Percentiles rank a stretch among this genome's conserved stretches.
phyloP scores from a whole-genome alignment of 2,797 vertebrate species.

The Melopsittacus undulatus region DNA sequence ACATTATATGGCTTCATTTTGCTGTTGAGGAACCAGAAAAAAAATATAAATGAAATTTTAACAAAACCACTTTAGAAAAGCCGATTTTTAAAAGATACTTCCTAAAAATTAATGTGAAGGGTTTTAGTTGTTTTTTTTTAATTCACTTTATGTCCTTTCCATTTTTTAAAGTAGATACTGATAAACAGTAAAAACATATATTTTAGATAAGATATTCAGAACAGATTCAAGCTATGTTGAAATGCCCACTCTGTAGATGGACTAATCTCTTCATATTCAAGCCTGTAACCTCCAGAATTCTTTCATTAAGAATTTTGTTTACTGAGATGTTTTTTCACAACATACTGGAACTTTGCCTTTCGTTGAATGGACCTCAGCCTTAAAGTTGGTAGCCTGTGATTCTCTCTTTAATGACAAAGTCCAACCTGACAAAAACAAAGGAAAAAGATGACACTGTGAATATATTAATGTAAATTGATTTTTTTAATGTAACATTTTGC shows the following conservation, averaged over 20 bases:
- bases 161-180: not conserved
- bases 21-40: not conserved
- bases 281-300: not conserved
- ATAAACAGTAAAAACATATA: not conserved
- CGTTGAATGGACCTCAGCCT: not conserved
- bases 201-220: not conserved
- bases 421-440: constrained; percentile 2
- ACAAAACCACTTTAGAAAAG: not conserved
- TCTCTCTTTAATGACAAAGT: not conserved
- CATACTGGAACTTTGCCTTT: not conserved
- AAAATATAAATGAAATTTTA: not conserved
- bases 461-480: not conserved
- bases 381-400: not conserved
- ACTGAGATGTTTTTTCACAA: not conserved
- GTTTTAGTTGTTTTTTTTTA: not conserved
- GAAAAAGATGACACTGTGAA: not conserved
- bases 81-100: not conserved
- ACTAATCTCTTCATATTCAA: not conserved
- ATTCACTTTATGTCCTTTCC: not conserved
- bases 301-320: constrained; percentile 23
- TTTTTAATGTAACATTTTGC: not conserved
- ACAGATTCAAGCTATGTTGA: not conserved
- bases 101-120: not conserved
- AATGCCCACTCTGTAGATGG: not conserved
- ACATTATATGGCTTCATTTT: not conserved